These are phyloP conservation scores for Ceratotherium simum DNA, from an alignment of 2,113 vertebrate genomes.

Conservation along the genomic window DNA sequence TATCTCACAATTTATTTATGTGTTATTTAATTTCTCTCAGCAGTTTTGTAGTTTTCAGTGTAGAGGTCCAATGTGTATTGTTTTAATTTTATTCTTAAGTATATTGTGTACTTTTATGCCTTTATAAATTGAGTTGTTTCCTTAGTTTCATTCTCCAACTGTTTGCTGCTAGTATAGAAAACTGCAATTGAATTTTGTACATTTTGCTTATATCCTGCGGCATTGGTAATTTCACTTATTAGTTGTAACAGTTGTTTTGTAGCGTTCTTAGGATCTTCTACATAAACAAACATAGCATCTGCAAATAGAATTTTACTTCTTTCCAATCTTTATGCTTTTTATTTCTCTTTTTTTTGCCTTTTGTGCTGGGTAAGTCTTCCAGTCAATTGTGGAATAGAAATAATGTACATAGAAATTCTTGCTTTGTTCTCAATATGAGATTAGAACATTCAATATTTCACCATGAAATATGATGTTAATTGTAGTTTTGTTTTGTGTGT, in stretches of 20 bases:
- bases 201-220: background rate
- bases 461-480: background rate
- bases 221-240: background rate
- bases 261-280: background rate
- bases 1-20: background rate
- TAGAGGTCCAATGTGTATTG: background rate
- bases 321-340: background rate
- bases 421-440: background rate
- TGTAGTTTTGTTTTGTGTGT: background rate
- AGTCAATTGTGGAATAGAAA: background rate
- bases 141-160: background rate
- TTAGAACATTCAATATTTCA: background rate
- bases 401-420: background rate
- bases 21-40: background rate
- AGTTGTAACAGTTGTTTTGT: background rate
- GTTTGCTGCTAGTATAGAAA: background rate
- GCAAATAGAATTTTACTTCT: background rate
- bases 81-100: background rate
- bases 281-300: background rate
- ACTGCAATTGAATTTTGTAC: background rate
- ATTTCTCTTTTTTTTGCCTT: background rate
- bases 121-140: background rate
- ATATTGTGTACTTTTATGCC: background rate
- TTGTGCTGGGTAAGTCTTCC: background rate
- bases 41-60: background rate